Evolutionary conservation across 2,113 vertebrate genomes (phyloP).

Genomic region (Neodontobutis hainanensis): DNA sequence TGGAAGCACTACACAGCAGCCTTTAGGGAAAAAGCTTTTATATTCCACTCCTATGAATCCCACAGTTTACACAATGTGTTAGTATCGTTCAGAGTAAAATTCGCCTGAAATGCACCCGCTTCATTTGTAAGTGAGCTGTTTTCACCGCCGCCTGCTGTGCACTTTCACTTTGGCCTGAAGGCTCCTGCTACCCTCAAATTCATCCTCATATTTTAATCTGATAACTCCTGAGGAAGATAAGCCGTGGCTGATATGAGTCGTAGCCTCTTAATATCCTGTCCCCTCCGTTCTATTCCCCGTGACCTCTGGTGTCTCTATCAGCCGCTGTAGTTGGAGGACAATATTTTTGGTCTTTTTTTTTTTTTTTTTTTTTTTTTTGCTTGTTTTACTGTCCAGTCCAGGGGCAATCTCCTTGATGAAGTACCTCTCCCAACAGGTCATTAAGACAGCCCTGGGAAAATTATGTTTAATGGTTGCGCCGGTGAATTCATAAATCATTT

Average conservation of each 20-base stretch:
- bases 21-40: constrained; percentile 14
- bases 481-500: constrained; percentile 80
- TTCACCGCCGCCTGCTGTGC: neutral
- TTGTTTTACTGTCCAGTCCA: constrained; percentile 65
- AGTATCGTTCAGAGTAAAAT: too few species aligned
- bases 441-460: constrained; percentile 80
- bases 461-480: constrained; percentile 77
- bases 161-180: constrained; percentile 21
- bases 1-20: constrained; percentile 23
- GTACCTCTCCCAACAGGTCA: constrained; percentile 76
- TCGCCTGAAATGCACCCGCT: constrained; percentile 11
- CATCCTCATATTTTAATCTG: constrained; percentile 39
- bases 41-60: neutral
- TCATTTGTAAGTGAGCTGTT: constrained; percentile 28
- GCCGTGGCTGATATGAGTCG: constrained; percentile 25
- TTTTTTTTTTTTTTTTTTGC: constrained; percentile 35
- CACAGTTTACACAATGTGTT: neutral
- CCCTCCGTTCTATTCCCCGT: constrained; percentile 21
- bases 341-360: constrained; percentile 32
- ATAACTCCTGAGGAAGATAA: constrained; percentile 47
- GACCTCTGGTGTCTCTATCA: constrained; percentile 49
- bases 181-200: constrained; percentile 30
- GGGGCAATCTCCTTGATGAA: constrained; percentile 71
- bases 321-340: constrained; percentile 49
- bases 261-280: constrained; percentile 53